A percentile compares a stretch with the other conserved stretches of the same genome.
phyloP scores from a whole-genome alignment of 2,888 invertebrate genomes.

The Trypoxylon attenuatum region DNA sequence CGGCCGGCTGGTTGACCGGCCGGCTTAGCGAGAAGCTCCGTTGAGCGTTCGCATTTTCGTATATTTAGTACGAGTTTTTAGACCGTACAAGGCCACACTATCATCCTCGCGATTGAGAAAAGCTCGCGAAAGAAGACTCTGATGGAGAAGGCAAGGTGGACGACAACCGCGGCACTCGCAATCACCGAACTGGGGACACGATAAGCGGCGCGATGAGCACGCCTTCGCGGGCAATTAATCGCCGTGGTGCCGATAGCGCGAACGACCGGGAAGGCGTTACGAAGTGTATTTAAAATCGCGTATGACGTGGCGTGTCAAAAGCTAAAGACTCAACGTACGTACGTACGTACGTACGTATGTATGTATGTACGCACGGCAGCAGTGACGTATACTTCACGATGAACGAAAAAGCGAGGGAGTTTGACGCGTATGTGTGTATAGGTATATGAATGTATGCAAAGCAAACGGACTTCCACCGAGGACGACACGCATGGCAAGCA shows the following conservation, averaged over 20 bases:
- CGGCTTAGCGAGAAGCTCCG: conserved; percentile 30
- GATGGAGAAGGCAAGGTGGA: too few species aligned
- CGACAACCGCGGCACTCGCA: too few species aligned
- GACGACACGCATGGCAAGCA: not conserved
- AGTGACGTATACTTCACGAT: too few species aligned
- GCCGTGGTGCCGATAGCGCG: not conserved
- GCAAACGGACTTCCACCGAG: not conserved
- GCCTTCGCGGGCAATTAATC: not conserved
- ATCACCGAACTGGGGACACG: too few species aligned
- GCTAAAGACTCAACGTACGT: conserved; percentile 1
- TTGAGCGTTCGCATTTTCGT: conserved; percentile 37
- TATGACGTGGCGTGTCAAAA: conserved; percentile 44
- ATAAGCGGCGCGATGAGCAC: not conserved
- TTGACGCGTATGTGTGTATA: not conserved
- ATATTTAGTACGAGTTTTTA: conserved; percentile 28
- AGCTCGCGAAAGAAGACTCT: too few species aligned
- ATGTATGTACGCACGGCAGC: conserved; percentile 14
- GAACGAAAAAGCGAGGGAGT: not conserved
- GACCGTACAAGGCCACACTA: too few species aligned
- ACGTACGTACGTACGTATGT: conserved; percentile 14
- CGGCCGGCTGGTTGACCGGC: conserved; percentile 60
- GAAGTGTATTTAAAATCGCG: conserved; percentile 14
- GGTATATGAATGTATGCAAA: too few species aligned
- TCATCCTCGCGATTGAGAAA: too few species aligned
- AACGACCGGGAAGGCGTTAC: not conserved